Evolutionary conservation across 2,888 invertebrate genomes (phyloP), one percentile per base, ranked within the genome.

Genomic region (Cacoxenus indagator): DNA sequence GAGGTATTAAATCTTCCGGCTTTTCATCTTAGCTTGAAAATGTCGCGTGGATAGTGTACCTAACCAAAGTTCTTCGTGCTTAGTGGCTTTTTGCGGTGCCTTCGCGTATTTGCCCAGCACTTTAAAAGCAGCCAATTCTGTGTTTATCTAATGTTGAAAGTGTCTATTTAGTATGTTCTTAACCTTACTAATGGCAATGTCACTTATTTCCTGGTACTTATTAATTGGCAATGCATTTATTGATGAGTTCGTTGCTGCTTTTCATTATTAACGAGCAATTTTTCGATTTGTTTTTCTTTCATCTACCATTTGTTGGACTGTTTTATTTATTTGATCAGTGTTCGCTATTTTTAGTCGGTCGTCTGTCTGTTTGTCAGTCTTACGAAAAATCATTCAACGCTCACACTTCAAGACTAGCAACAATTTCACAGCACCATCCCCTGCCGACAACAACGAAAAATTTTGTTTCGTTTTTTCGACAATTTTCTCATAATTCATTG

Each of bases 401-500:
- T 5, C 4, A 43, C 45, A n/a, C 45, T 43, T 43, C 11, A 43
- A 0, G 11, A n/a, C 11, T 1, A 8, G 11, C 3, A n/a, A 43
- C n/a, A n/a, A n/a, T n/a, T n/a, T n/a, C n/a, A n/a, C n/a, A n/a
- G n/a, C n/a, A n/a, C n/a, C n/a, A n/a, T n/a, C n/a, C n/a, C n/a
- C n/a, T n/a, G n/a, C n/a, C n/a, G n/a, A n/a, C n/a, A n/a, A n/a
- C n/a, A n/a, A n/a, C n/a, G n/a, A n/a, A n/a, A n/a, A n/a, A n/a
- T 59, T 59, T 59, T 59, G 14, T 59, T 31, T 31, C 17, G 2
- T 1, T 27, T 57, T 17, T 27, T 57, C 37, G 59, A 37, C 43
- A 62, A 45, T 43, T 62, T 62, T 62, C 43, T 24, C 45, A 62
- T 62, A 62, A 62, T 62, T 62, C 45, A 62, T 62, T 62, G 45